Evolutionary conservation across 1,140 invertebrate genomes (phyloP).

Genomic region (Galleria mellonella): DNA sequence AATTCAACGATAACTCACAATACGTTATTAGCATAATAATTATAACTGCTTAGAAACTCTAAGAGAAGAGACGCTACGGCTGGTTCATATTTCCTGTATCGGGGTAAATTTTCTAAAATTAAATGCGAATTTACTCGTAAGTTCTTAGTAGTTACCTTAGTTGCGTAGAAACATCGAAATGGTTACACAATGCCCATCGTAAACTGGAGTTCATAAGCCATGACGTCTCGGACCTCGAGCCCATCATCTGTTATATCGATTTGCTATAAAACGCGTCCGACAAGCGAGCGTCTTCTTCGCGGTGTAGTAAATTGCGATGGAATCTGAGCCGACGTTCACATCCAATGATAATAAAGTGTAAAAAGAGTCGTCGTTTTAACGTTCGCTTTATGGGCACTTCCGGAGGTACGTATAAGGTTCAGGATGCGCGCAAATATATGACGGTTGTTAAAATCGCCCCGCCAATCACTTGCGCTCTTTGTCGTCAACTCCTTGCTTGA

Average conservation of each 20-base stretch:
- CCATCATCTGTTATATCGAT: constrained; percentile 62
- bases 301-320: constrained; percentile 54
- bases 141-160: constrained; percentile 3
- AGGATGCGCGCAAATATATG: constrained; percentile 52
- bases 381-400: constrained; percentile 66
- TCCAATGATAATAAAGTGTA: constrained; percentile 74
- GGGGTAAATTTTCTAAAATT: no score
- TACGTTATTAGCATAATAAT: constrained; percentile 62
- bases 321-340: constrained; percentile 67
- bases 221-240: constrained; percentile 38
- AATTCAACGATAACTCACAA: constrained; percentile 56
- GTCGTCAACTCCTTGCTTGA: constrained; percentile 12
- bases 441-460: constrained; percentile 41
- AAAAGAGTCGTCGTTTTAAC: constrained; percentile 70
- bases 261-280: constrained; percentile 56
- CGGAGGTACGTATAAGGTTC: constrained; percentile 49
- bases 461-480: constrained; percentile 30
- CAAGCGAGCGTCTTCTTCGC: constrained; percentile 39
- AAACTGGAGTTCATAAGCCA: constrained; percentile 53
- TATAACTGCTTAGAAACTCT: constrained; percentile 14
- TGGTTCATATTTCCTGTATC: no score
- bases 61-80: neutral
- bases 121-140: no score
- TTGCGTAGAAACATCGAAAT: constrained; percentile 12
- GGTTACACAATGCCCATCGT: constrained; percentile 27